These are phyloP conservation scores for Orchestia grillus DNA, from an alignment of 1,140 invertebrate species.

Conservation along the genomic window DNA sequence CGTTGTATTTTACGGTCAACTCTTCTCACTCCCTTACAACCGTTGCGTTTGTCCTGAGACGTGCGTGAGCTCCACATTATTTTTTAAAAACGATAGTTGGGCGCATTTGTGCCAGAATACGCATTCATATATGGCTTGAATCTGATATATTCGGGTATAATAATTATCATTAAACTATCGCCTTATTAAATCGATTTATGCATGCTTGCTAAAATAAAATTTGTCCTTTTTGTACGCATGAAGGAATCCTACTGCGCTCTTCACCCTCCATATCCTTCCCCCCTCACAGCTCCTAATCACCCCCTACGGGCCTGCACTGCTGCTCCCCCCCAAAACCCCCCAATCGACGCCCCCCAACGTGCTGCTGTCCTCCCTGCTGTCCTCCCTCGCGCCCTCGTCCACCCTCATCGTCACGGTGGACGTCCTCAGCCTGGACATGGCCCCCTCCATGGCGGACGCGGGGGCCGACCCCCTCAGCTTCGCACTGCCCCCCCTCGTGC, in stretches of 20 bases:
- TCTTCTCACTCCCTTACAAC: no score
- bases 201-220: no score
- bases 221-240: no score
- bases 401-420: background rate
- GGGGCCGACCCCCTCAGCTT: background rate
- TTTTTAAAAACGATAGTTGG: no score
- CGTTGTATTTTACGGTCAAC: no score
- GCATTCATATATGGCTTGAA: no score
- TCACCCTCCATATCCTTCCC: background rate
- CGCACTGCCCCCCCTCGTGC: constrained; percentile 3
- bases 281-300: background rate
- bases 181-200: no score
- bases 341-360: background rate
- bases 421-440: background rate
- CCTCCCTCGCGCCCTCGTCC: background rate
- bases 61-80: no score
- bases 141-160: no score
- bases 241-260: background rate
- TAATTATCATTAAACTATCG: no score
- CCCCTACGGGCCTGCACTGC: background rate
- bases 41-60: no score
- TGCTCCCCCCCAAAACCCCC: constrained; percentile 9
- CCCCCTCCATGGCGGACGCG: background rate
- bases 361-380: background rate
- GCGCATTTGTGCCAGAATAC: no score